These are phyloP conservation scores for Tetraneura akinire DNA, from an alignment of 1,140 invertebrate genomes.

Conservation along the genomic window DNA sequence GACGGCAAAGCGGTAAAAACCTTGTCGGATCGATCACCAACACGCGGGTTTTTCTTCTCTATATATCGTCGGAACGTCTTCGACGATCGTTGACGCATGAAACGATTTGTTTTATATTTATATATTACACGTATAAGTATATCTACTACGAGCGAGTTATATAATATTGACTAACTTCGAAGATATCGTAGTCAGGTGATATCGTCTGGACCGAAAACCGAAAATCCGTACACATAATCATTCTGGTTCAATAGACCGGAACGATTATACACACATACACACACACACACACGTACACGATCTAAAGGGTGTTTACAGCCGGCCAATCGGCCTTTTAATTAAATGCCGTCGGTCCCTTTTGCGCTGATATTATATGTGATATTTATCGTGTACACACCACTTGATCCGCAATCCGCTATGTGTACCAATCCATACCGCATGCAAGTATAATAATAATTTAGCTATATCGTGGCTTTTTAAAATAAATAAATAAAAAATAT, in stretches of 20 bases:
- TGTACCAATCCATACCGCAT: too few relatives aligned
- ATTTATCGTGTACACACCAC: conserved; percentile 10
- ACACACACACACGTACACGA: neutral
- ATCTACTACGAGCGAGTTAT: neutral
- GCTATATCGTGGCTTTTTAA: too few relatives aligned
- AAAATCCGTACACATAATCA: conserved; percentile 42
- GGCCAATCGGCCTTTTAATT: conserved; percentile 45
- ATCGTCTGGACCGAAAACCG: conserved; percentile 6
- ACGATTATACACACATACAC: conserved; percentile 15
- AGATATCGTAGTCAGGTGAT: neutral
- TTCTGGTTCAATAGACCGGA: conserved; percentile 38
- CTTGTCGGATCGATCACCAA: neutral
- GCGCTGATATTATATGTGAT: conserved; percentile 7
- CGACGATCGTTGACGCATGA: neutral
- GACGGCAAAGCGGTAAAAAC: neutral
- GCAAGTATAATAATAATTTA: too few relatives aligned
- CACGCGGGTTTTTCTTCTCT: neutral
- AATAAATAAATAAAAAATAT: too few relatives aligned
- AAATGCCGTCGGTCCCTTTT: conserved; percentile 21
- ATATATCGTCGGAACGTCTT: neutral
- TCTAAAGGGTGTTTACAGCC: neutral
- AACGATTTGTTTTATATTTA: neutral
- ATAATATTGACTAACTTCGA: neutral
- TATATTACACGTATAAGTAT: too few relatives aligned
- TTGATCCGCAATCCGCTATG: neutral